A percentile compares a stretch with the other conserved stretches of the same genome.
phyloP scores from a whole-genome alignment of 2,113 vertebrate genomes.

The Fregata magnificens region DNA sequence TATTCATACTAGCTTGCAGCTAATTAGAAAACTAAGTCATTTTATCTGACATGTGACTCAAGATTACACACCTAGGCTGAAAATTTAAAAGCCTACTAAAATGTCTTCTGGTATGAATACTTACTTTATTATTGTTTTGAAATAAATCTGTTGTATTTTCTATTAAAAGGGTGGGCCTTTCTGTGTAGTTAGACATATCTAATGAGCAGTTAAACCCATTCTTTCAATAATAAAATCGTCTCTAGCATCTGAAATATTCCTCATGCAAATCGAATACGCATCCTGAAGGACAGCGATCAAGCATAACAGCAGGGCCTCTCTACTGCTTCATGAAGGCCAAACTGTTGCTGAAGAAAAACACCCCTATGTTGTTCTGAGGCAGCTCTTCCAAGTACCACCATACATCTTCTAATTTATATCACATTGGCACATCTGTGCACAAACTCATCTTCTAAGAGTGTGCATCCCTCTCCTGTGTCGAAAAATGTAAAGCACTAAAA shows the following conservation, averaged over 20 bases:
- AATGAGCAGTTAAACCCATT: neutral
- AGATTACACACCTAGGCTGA: neutral
- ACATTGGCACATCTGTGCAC: neutral
- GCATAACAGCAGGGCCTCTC: neutral
- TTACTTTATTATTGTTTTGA: neutral
- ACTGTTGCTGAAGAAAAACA: neutral
- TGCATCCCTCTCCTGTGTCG: neutral
- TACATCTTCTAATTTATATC: neutral
- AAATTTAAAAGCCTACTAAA: slow-evolving; percentile 44
- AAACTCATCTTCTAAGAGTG: neutral
- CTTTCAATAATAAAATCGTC: neutral
- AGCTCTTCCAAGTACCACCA: neutral
- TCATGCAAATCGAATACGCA: neutral
- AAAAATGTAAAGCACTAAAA: neutral
- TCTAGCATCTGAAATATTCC: neutral
- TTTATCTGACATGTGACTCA: neutral
- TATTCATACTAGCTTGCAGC: neutral
- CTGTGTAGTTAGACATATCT: neutral
- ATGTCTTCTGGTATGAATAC: neutral
- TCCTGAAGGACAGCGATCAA: neutral
- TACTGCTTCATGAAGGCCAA: neutral
- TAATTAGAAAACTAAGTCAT: neutral
- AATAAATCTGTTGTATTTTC: neutral
- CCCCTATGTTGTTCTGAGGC: neutral
- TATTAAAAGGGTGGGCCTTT: neutral